These are phyloP conservation scores for Atherinomorus stipes DNA, from an alignment of 2,113 vertebrate genomes.

Conservation along the genomic window DNA sequence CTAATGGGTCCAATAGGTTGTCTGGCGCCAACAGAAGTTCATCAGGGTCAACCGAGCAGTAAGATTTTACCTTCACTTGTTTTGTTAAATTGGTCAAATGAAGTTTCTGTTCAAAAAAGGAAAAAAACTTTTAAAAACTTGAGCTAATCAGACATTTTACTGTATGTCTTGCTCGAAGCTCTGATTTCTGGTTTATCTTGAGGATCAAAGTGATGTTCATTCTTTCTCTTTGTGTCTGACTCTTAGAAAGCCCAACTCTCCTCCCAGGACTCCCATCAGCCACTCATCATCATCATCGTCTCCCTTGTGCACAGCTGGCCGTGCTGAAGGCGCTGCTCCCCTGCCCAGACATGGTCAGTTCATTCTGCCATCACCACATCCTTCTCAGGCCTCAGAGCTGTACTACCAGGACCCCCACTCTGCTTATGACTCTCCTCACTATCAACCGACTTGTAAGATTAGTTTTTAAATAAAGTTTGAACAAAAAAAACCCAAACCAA, in stretches of 20 bases:
- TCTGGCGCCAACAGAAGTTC: constrained; percentile 77
- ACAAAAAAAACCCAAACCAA: not conserved
- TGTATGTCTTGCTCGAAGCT: too few species aligned
- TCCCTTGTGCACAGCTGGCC: constrained; percentile 83
- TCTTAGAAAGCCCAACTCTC: constrained; percentile 80
- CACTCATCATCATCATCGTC: constrained; percentile 86
- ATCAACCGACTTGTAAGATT: constrained; percentile 87
- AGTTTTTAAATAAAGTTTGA: not conserved
- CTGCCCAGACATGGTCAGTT: constrained; percentile 87
- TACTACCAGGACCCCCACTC: constrained; percentile 91
- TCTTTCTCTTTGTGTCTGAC: constrained; percentile 8
- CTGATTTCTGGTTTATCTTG: too few species aligned
- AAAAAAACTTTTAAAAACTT: too few species aligned
- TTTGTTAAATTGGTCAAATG: not conserved
- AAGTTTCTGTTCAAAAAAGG: too few species aligned
- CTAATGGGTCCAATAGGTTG: constrained; percentile 84
- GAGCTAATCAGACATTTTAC: too few species aligned
- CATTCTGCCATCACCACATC: constrained; percentile 87
- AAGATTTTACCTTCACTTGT: constrained; percentile 50
- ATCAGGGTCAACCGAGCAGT: constrained; percentile 89
- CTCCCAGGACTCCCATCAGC: constrained; percentile 89
- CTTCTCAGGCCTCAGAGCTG: constrained; percentile 87
- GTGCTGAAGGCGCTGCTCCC: constrained; percentile 83
- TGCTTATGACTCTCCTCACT: constrained; percentile 87
- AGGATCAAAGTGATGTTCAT: not conserved